phyloP scores from a whole-genome alignment of 2,888 invertebrate genomes.

The Drosophila ezoana region DNA sequence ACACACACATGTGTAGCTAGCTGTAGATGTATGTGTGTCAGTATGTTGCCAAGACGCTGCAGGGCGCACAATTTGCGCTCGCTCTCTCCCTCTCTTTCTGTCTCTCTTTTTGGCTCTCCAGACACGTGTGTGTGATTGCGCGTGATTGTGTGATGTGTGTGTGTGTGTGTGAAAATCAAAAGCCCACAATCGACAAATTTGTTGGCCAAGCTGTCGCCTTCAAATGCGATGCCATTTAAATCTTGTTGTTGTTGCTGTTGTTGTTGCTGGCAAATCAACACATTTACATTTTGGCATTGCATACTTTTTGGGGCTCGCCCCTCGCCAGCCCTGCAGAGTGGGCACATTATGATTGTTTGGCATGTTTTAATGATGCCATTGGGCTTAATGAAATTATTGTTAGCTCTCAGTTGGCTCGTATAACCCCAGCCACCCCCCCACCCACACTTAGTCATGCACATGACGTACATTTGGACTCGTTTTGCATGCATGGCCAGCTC shows the following conservation, averaged over 20 bases:
- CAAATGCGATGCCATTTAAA: conserved; percentile 55
- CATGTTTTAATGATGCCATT: conserved; percentile 80
- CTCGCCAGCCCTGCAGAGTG: background rate
- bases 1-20: conserved; percentile 1
- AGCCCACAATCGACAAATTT: conserved; percentile 30
- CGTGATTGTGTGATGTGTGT: conserved; percentile 16
- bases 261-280: conserved; percentile 51
- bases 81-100: conserved; percentile 11
- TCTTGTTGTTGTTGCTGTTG: conserved; percentile 11
- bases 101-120: background rate
- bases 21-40: conserved; percentile 44
- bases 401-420: conserved; percentile 37
- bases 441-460: conserved; percentile 53
- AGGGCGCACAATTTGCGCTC: conserved; percentile 55
- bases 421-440: background rate
- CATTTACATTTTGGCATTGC: conserved; percentile 55
- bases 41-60: conserved; percentile 67
- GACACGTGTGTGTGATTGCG: background rate
- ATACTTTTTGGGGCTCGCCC: conserved; percentile 48
- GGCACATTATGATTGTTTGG: conserved; percentile 75
- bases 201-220: conserved; percentile 65
- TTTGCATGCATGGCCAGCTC: conserved; percentile 53
- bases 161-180: conserved; percentile 35
- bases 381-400: conserved; percentile 81
- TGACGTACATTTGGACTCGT: conserved; percentile 55